These are phyloP conservation scores for Acanthopagrus latus DNA, from an alignment of 2,797 vertebrate genomes.

Conservation along the genomic window DNA sequence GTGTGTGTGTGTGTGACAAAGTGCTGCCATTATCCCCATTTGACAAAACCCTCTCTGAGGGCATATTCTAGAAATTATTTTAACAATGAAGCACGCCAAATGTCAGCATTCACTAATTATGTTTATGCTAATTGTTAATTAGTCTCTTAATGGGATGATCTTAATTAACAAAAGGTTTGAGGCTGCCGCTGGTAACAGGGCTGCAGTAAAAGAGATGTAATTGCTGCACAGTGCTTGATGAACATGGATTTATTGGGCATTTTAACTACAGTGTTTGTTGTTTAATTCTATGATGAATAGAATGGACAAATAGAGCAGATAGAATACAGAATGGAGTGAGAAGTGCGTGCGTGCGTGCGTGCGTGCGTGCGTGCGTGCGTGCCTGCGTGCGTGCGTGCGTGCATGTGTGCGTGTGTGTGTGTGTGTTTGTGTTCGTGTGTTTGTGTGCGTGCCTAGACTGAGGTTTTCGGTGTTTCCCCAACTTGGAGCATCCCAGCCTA, in stretches of 20 bases:
- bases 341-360: constrained; percentile 16
- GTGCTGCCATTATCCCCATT: constrained; percentile 90
- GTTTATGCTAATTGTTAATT: constrained; percentile 99
- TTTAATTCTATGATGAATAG: constrained; percentile 78
- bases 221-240: constrained; percentile 83
- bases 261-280: constrained; percentile 68
- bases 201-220: constrained; percentile 85
- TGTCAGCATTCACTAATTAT: constrained; percentile 98
- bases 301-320: constrained; percentile 28
- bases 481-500: not conserved
- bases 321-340: not conserved
- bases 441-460: not conserved
- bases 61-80: constrained; percentile 98
- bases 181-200: constrained; percentile 77
- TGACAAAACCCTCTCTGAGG: constrained; percentile 93
- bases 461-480: not conserved
- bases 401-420: not conserved
- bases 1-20: constrained; percentile 87
- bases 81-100: constrained; percentile 96
- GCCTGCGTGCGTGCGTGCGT: constrained; percentile 11
- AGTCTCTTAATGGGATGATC: constrained; percentile 93
- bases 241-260: constrained; percentile 86
- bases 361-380: constrained; percentile 18
- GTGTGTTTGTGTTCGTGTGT: constrained; percentile 13
- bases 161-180: constrained; percentile 96